Evolutionary conservation across 2,797 vertebrate genomes (phyloP).

Genomic region (Enteromius anoplus): DNA sequence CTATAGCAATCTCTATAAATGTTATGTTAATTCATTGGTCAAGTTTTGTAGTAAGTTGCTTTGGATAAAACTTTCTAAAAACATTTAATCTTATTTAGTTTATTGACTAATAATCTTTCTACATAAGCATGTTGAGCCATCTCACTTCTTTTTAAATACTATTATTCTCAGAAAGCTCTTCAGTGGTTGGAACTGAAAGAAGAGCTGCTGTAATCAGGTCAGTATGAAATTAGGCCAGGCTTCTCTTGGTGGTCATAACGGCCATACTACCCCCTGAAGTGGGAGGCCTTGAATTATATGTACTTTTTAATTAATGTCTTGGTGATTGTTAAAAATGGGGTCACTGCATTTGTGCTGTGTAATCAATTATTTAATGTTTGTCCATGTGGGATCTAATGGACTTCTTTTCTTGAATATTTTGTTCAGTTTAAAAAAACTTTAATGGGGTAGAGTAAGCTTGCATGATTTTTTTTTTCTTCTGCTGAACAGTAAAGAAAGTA

Average conservation of each 20-base stretch:
- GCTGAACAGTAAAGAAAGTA: not conserved
- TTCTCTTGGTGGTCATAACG: slow-evolving; percentile 50
- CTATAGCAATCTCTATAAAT: not conserved
- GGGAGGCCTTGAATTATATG: slow-evolving; percentile 59
- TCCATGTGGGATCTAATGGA: slow-evolving; percentile 10
- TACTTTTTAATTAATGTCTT: slow-evolving; percentile 66
- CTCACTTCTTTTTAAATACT: slow-evolving; percentile 15
- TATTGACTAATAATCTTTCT: not conserved
- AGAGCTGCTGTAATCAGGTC: slow-evolving; percentile 54
- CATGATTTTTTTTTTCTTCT: not conserved
- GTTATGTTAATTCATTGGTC: not conserved
- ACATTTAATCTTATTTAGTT: not conserved
- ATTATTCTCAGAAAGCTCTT: slow-evolving; percentile 35
- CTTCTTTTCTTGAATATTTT: slow-evolving; percentile 7
- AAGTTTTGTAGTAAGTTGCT: not conserved
- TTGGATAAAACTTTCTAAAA: not conserved
- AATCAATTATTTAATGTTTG: slow-evolving; percentile 68
- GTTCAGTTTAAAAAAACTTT: not conserved
- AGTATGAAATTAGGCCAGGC: slow-evolving; percentile 47
- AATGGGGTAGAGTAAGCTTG: not conserved
- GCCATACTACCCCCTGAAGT: slow-evolving; percentile 33
- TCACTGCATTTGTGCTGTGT: slow-evolving; percentile 50
- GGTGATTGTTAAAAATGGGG: slow-evolving; percentile 52
- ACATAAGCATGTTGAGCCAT: not conserved
- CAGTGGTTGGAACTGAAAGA: slow-evolving; percentile 20